Evolutionary conservation across 2,888 invertebrate genomes (phyloP).

Genomic region (Hylaea fasciaria): DNA sequence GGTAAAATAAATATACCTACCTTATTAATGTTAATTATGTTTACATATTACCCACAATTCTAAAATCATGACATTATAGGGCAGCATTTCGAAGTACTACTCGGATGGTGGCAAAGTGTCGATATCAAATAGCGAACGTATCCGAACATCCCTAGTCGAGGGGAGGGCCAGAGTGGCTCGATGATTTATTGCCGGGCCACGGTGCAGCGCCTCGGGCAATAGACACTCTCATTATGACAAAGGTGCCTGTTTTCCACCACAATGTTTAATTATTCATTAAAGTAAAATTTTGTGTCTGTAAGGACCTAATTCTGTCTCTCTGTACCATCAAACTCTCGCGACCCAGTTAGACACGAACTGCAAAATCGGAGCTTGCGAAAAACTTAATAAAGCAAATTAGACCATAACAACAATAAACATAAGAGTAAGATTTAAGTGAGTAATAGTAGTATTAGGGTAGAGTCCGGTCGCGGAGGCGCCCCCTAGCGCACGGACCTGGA

Average conservation of each 20-base stretch:
- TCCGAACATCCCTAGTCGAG: slow-evolving; percentile 9
- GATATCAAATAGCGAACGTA: slow-evolving; percentile 2
- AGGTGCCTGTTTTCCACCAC: slow-evolving; percentile 31
- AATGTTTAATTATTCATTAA: slow-evolving; percentile 32
- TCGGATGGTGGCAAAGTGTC: neutral
- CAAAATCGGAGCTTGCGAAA: too few species aligned
- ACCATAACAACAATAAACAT: slow-evolving; percentile 16
- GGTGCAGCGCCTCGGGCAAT: slow-evolving; percentile 41
- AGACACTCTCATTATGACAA: slow-evolving; percentile 39
- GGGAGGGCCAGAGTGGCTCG: slow-evolving; percentile 36
- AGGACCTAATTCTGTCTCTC: neutral
- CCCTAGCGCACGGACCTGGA: slow-evolving; percentile 51
- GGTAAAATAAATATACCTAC: too few species aligned
- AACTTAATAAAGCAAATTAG: neutral
- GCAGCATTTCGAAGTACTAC: too few species aligned
- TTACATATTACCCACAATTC: too few species aligned
- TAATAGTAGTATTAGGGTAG: slow-evolving; percentile 41
- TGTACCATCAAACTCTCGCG: too few species aligned
- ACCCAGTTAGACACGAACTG: too few species aligned
- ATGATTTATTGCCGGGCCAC: slow-evolving; percentile 60
- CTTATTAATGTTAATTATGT: too few species aligned
- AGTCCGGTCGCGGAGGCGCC: slow-evolving; percentile 41
- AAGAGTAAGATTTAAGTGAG: slow-evolving; percentile 33
- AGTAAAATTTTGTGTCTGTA: slow-evolving; percentile 6
- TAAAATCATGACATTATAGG: too few species aligned